These are phyloP conservation scores for Drosophila dunni DNA, from an alignment of 1,140 invertebrate species.

Conservation along the genomic window DNA sequence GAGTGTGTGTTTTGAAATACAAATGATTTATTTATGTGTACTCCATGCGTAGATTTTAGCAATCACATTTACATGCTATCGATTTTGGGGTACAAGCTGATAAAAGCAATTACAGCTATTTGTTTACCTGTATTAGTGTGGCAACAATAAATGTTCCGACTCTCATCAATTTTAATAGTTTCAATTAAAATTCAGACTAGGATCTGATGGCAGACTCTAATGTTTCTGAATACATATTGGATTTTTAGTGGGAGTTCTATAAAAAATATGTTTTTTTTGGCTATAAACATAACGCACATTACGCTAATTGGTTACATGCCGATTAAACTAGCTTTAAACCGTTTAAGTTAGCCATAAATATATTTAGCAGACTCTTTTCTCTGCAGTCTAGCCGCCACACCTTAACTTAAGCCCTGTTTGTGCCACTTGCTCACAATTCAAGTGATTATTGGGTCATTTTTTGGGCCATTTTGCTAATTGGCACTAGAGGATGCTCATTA, in stretches of 20 bases:
- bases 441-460: background rate
- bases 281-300: too few species aligned
- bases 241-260: background rate
- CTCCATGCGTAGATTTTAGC: slow-evolving; percentile 7
- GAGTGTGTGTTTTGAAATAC: slow-evolving; percentile 1
- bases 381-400: background rate
- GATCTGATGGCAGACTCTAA: background rate
- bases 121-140: slow-evolving; percentile 8
- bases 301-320: too few species aligned
- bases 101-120: slow-evolving; percentile 37
- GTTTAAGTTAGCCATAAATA: background rate
- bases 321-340: too few species aligned
- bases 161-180: slow-evolving; percentile 15
- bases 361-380: background rate
- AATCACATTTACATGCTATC: slow-evolving; percentile 34
- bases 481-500: slow-evolving; percentile 31
- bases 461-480: slow-evolving; percentile 21
- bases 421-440: background rate
- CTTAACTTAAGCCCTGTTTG: background rate
- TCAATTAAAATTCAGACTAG: slow-evolving; percentile 8
- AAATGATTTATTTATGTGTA: slow-evolving; percentile 38
- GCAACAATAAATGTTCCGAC: slow-evolving; percentile 2
- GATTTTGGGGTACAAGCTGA: slow-evolving; percentile 18
- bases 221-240: background rate
- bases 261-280: too few species aligned